These are phyloP conservation scores for Cossypha dichroa DNA, from an alignment of 2,797 vertebrate genomes.

Conservation along the genomic window DNA sequence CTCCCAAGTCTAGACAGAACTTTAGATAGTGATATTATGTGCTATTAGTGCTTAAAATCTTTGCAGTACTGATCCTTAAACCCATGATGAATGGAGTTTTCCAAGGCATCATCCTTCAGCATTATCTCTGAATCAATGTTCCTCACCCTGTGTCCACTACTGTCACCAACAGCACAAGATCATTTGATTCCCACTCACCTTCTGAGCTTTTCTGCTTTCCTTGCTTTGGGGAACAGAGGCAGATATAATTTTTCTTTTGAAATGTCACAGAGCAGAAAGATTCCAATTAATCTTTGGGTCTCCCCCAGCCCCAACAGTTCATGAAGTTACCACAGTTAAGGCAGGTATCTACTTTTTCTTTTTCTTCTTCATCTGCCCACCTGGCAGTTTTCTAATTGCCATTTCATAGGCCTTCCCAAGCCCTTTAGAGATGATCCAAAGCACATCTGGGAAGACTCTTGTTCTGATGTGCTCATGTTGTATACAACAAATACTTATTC, in stretches of 20 bases:
- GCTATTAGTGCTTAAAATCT: neutral
- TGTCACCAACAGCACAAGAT: neutral
- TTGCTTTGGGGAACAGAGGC: neutral
- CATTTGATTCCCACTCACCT: neutral
- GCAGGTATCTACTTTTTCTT: neutral
- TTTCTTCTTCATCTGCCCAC: neutral
- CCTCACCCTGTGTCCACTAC: neutral
- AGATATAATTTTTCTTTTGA: neutral
- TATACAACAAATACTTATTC: neutral
- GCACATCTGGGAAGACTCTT: neutral
- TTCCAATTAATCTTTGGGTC: neutral
- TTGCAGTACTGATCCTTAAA: neutral
- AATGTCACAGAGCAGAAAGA: neutral
- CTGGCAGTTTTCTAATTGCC: neutral
- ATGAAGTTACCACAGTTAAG: neutral
- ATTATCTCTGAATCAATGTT: neutral
- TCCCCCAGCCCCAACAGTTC: neutral
- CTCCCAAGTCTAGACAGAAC: neutral
- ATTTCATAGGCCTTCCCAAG: neutral
- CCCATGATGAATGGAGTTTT: neutral
- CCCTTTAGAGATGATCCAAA: neutral
- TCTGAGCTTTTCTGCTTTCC: neutral
- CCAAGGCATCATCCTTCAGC: neutral
- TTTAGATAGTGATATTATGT: neutral
- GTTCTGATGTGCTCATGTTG: neutral